Evolutionary conservation across 2,113 vertebrate genomes (phyloP).

Genomic region (Circaetus cinerascens): DNA sequence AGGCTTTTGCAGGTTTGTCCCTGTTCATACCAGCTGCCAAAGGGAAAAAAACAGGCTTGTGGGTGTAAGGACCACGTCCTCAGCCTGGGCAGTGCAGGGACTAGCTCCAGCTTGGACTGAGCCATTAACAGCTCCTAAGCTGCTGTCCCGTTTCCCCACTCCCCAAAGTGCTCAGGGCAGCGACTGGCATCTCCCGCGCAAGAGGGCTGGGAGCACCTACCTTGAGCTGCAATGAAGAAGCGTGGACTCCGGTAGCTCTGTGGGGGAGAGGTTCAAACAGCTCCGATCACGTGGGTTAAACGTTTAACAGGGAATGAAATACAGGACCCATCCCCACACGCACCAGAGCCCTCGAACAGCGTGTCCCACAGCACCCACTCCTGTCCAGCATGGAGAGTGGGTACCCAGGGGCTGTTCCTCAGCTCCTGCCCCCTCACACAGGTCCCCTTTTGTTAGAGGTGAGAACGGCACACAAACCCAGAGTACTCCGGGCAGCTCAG

Average conservation of each 20-base stretch:
- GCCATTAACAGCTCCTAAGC: background rate
- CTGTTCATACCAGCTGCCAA: background rate
- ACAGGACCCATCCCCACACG: background rate
- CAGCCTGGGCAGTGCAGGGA: background rate
- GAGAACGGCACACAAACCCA: background rate
- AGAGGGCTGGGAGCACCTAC: background rate
- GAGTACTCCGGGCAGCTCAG: background rate
- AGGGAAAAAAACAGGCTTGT: background rate
- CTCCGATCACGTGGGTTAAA: background rate
- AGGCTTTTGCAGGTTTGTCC: background rate
- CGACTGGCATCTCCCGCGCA: background rate
- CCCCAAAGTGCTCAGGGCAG: background rate
- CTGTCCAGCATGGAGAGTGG: background rate
- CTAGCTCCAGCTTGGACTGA: background rate
- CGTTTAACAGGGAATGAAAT: background rate
- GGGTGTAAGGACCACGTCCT: background rate
- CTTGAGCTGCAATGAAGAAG: slow-evolving; percentile 69
- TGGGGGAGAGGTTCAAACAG: background rate
- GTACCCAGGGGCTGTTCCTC: background rate
- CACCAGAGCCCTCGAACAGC: background rate
- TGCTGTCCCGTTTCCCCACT: background rate
- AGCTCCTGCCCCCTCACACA: background rate
- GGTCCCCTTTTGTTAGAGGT: background rate
- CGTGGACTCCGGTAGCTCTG: slow-evolving; percentile 50
- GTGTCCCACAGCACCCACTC: background rate